Base-by-base conservation (phyloP, 1,140 invertebrate genomes). In the Drosophila micromelanica region DNA sequence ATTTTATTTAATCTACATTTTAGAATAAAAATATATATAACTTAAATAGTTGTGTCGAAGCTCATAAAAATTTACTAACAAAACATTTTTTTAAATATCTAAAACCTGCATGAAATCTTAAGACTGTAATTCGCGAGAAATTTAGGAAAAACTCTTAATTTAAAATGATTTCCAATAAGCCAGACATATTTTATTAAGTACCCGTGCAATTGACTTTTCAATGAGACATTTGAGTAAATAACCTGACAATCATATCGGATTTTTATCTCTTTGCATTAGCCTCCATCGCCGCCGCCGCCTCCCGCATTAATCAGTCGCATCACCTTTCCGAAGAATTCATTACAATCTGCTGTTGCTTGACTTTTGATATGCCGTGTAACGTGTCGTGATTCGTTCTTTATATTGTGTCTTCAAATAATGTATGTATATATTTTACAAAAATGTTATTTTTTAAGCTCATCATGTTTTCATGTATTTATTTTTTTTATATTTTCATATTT, bases 401-500 rank as follows among this genome's bases (percentile, higher is more conserved):
- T 12, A 40, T 49, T 62, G 9, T 32, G 3, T 27, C 13, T 17
- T 37, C 17, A 37, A 48, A 56, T 51, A 38, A n/a, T n/a, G n/a
- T n/a, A n/a, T n/a, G n/a, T 59, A 52, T 52, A 65, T 30, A 13
- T 40, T 40, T 12, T 43, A 35, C n/a, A 23, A 55, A 20, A 38
- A 38, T 38, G n/a, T 27, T 38, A 54, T 55, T 73, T 63, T 48
- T 32, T 64, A 60, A 75, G 37, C 68, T 65, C 3, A 48, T 52
- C 5, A 12, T 60, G 32, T 35, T 35, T 9, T 9, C 7, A 27
- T 27, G 46, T 52, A 42, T 52, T 35, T 35, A 23, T 43, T n/a
- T 32, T 51, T 49, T 59, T 48, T 54, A 32, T 49, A 13, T 69
- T 27, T 7, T 54, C 15, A 61, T 72, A 64, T 77, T 76, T 64